Percentiles rank a stretch among this genome's conserved stretches.
Conservation (phyloP, 1,140 invertebrate species). For the Papilio glaucus region DNA sequence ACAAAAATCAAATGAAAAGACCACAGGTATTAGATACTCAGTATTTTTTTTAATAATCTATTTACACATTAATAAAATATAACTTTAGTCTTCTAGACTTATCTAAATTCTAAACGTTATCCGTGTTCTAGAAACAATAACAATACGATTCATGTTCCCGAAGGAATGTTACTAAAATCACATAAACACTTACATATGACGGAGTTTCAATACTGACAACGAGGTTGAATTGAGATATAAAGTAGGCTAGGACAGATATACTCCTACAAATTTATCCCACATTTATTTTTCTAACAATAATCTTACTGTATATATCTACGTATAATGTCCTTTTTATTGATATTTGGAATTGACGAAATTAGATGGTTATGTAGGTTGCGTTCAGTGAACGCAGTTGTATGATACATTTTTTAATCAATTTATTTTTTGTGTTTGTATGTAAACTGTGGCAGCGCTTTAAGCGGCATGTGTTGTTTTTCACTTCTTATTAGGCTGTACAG, state of each 20-base stretch:
- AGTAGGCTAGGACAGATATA: slow-evolving; percentile 33
- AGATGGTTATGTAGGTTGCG: not conserved
- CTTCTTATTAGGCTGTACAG: slow-evolving; percentile 8
- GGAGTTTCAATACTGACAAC: slow-evolving; percentile 32
- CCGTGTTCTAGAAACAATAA: slow-evolving; percentile 32
- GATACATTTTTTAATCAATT: not conserved
- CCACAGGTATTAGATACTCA: not conserved
- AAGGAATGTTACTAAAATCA: slow-evolving; percentile 30
- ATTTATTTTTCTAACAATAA: slow-evolving; percentile 35
- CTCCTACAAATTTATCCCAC: slow-evolving; percentile 32
- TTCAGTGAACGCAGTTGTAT: no score
- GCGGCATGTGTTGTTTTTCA: not conserved
- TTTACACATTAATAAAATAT: slow-evolving; percentile 47
- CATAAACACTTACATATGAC: slow-evolving; percentile 36
- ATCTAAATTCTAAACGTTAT: slow-evolving; percentile 36
- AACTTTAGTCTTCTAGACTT: slow-evolving; percentile 35
- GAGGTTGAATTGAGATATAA: slow-evolving; percentile 34
- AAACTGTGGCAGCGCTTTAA: not conserved
- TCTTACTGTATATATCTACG: slow-evolving; percentile 38
- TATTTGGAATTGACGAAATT: slow-evolving; percentile 38
- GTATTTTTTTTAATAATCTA: slow-evolving; percentile 37
- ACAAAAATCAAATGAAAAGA: not conserved
- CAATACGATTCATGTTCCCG: slow-evolving; percentile 18
- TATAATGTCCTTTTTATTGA: slow-evolving; percentile 36
- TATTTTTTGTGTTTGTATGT: not conserved